Evolutionary conservation across 2,888 invertebrate species (phyloP).

Genomic region (Sabellastarte sp.): DNA sequence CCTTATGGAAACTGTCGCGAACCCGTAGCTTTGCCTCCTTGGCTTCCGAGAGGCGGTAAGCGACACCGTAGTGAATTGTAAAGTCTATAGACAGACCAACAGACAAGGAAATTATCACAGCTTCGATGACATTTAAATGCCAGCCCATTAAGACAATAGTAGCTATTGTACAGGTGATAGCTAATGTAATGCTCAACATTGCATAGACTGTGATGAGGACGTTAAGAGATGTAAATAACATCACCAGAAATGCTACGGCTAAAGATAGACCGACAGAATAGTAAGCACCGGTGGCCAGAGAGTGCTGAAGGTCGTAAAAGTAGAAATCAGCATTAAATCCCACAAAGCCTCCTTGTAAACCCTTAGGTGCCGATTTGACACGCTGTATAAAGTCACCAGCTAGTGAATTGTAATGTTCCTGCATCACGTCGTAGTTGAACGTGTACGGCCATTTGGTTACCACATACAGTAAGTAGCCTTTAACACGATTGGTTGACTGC

Average conservation of each 20-base stretch:
- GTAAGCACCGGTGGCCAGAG: slow-evolving; percentile 78
- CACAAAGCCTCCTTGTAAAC: slow-evolving; percentile 70
- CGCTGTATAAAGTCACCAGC: slow-evolving; percentile 77
- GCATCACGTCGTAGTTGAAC: slow-evolving; percentile 70
- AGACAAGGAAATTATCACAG: slow-evolving; percentile 84
- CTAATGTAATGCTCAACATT: slow-evolving; percentile 77
- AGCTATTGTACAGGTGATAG: slow-evolving; percentile 79
- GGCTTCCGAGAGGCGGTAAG: slow-evolving; percentile 63
- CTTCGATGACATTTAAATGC: slow-evolving; percentile 88
- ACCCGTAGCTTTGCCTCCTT: slow-evolving; percentile 8
- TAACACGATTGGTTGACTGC: slow-evolving; percentile 3
- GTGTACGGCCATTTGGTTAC: slow-evolving; percentile 65
- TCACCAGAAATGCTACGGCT: slow-evolving; percentile 71
- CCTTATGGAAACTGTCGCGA: slow-evolving; percentile 47
- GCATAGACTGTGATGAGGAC: slow-evolving; percentile 79
- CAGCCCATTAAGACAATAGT: slow-evolving; percentile 67
- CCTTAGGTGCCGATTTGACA: slow-evolving; percentile 70
- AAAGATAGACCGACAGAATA: slow-evolving; percentile 79
- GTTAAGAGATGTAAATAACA: slow-evolving; percentile 80
- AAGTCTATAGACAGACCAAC: slow-evolving; percentile 90
- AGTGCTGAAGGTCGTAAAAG: slow-evolving; percentile 85
- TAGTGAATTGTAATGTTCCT: slow-evolving; percentile 71
- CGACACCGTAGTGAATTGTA: slow-evolving; percentile 83
- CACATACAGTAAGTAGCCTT: slow-evolving; percentile 10
- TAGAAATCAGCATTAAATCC: slow-evolving; percentile 68